Base-by-base conservation (phyloP, 1,140 invertebrate genomes). In the Hycleus phaleratus region DNA sequence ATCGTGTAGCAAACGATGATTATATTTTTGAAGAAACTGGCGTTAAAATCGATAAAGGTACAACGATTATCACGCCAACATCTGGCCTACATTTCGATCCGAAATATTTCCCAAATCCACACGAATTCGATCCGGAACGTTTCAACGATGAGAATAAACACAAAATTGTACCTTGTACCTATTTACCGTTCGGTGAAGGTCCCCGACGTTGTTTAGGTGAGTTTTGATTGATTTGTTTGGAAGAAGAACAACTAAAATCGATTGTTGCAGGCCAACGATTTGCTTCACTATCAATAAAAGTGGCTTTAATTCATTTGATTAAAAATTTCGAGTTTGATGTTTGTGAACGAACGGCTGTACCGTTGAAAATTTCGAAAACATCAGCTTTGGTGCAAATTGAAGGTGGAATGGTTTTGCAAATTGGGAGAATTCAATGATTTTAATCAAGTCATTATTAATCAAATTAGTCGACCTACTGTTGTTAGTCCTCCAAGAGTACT, bases 1-100 rank as follows among this genome's bases (percentile, higher is more conserved):
- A 43, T 24, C 55, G 55, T 7, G 26, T 40, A n/a, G 18, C 38
- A 3, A 40, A 45, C 9, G 55, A 61, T 77, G 10, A 72, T 70
- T 83, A 79, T 52, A 60, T 52, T 6, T 74, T 82, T 0, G 77
- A 79, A 3, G 73, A 72, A 3, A 74, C 71, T 0, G 61, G 74
- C 3, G 56, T 69, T 1, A 58, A 75, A 0, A 69, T 83, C 3
- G 68, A 76, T 46, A 73, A 76, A 64, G 82, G 79, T 10, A 79
- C 77, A 1, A 71, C 71, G 0, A 64, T 83, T 1, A 39, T 79
- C 5, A 79, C 42, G 78, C 79, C 42, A 65, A 66, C 56, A 61
- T 65, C 51, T 67, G 69, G 7, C 62, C 67, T 12, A 60, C 65
- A 26, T 58, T 67, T 2, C 32, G 32, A 32, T 32, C 32, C 32